A percentile compares a stretch with the other conserved stretches of the same genome.
These are phyloP conservation scores for Sinhomidia bicolor DNA, from an alignment of 2,888 invertebrate genomes.

Conservation along the genomic window DNA sequence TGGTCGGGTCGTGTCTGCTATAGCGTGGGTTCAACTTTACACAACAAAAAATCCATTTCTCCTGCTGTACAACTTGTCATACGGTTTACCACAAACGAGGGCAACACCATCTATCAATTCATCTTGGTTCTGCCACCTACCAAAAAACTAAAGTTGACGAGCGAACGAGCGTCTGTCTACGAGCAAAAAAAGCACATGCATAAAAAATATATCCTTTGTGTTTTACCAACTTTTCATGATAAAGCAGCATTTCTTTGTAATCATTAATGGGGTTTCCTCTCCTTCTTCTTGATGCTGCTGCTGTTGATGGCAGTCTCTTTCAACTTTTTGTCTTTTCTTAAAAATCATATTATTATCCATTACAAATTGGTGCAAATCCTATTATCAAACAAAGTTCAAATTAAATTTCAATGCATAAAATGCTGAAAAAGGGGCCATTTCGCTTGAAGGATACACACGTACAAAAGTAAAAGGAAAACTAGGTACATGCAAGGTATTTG, in stretches of 20 bases:
- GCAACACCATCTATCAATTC: slow-evolving; percentile 57
- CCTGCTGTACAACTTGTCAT: background rate
- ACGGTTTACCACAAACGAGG: background rate
- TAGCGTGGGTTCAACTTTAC: too few species aligned
- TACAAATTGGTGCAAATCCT: too few species aligned
- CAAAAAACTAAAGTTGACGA: background rate
- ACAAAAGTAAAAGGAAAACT: too few species aligned
- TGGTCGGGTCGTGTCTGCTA: background rate
- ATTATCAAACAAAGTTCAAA: too few species aligned
- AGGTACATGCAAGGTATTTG: too few species aligned
- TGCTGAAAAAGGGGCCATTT: too few species aligned
- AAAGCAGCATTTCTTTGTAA: too few species aligned
- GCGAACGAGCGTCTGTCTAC: background rate
- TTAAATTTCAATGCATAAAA: too few species aligned
- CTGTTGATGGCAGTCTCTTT: background rate
- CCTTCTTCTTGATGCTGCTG: background rate
- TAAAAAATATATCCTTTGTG: background rate
- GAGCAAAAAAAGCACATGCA: background rate
- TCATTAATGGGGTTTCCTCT: background rate
- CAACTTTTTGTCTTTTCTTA: background rate
- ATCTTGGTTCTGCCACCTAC: slow-evolving; percentile 17
- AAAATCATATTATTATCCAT: too few species aligned
- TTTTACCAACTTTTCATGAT: background rate
- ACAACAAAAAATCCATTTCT: background rate
- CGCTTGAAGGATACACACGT: too few species aligned